Evolutionary conservation across 2,113 vertebrate species (phyloP).

Genomic region (Chitala chitala): DNA sequence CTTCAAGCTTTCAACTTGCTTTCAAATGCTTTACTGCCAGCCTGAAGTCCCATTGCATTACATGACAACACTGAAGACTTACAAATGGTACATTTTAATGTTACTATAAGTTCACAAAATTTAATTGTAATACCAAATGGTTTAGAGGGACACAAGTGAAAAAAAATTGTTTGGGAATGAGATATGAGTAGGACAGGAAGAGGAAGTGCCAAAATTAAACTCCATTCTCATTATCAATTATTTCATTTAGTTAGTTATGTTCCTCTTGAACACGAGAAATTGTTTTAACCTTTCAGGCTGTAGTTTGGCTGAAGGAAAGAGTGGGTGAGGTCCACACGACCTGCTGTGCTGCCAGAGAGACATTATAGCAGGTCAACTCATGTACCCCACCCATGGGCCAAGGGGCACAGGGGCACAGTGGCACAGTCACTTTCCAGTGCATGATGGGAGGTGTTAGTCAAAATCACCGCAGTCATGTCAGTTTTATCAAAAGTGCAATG

Average conservation of each 20-base stretch:
- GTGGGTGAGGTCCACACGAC: not conserved
- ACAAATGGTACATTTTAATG: no score
- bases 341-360: not conserved
- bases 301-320: not conserved
- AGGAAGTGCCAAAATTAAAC: conserved; percentile 7
- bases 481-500: not conserved
- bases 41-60: no score
- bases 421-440: not conserved
- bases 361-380: not conserved
- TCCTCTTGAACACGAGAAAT: not conserved
- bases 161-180: not conserved
- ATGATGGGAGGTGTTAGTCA: not conserved
- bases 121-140: no score
- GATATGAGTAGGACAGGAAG: not conserved
- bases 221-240: not conserved
- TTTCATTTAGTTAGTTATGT: not conserved
- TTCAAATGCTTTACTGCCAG: no score
- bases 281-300: not conserved
- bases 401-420: not conserved
- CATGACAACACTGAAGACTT: no score
- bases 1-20: no score
- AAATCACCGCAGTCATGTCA: not conserved
- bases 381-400: not conserved
- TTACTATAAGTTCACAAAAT: no score
- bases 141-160: no score